Percentiles rank a stretch among this genome's conserved stretches.
Evolutionary conservation across 2,113 vertebrate genomes (phyloP).

Genomic region (Alethe diademata): DNA sequence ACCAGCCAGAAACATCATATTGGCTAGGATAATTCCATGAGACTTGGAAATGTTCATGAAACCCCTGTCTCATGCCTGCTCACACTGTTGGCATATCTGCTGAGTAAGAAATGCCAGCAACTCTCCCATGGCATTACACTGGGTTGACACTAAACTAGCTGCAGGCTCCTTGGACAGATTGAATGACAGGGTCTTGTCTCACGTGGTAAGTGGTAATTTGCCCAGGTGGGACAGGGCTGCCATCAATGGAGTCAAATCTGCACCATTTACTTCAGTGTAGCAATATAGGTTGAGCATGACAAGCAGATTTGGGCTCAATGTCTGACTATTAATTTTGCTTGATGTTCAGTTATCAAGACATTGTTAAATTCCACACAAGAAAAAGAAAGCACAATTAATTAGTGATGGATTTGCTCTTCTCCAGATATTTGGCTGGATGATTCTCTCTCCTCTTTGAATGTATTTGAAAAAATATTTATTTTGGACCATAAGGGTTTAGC

Average conservation of each 20-base stretch:
- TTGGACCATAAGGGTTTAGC: not conserved
- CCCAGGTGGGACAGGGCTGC: not conserved
- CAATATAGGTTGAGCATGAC: not conserved
- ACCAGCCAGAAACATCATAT: not conserved
- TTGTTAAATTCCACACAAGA: not conserved
- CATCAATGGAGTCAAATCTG: not conserved
- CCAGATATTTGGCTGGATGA: not conserved
- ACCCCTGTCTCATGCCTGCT: not conserved
- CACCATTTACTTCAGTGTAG: not conserved
- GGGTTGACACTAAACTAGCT: not conserved
- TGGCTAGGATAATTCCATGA: not conserved
- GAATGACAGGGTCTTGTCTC: not conserved
- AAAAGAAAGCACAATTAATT: not conserved
- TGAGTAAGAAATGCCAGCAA: not conserved
- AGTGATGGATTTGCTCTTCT: not conserved
- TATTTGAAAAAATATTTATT: not conserved
- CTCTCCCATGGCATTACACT: not conserved
- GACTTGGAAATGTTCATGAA: not conserved
- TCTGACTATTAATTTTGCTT: not conserved
- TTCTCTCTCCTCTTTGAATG: accelerated
- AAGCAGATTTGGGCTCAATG: not conserved
- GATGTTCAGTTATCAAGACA: not conserved
- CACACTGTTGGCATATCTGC: not conserved
- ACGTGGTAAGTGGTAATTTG: accelerated
- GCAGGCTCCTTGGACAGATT: not conserved